A percentile compares a stretch with the other conserved stretches of the same genome.
phyloP scores from a whole-genome alignment of 2,888 invertebrate genomes.

The Tipula confusa region DNA sequence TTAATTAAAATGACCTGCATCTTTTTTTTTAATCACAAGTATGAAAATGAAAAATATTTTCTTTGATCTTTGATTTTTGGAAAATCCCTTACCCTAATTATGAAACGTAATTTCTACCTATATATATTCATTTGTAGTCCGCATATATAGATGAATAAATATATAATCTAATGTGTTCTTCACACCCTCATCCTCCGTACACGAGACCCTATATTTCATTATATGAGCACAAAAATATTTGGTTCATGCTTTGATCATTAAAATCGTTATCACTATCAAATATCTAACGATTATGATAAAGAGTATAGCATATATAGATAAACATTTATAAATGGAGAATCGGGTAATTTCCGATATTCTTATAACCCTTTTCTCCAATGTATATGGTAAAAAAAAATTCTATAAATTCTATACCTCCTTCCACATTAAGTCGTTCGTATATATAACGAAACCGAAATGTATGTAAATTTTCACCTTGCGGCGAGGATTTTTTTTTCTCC shows the following conservation, averaged over 20 bases:
- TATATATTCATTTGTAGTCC: not conserved
- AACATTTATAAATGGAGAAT: no score
- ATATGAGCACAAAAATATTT: not conserved
- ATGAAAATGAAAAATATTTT: not conserved
- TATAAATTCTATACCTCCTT: not conserved
- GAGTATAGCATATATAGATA: not conserved
- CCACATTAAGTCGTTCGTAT: not conserved
- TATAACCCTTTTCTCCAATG: not conserved
- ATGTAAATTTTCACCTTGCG: slow-evolving; percentile 13
- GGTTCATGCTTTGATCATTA: not conserved
- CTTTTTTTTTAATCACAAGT: not conserved
- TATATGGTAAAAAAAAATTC: not conserved
- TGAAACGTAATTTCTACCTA: not conserved
- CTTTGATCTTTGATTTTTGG: not conserved
- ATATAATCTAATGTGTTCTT: no score
- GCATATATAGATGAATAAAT: not conserved
- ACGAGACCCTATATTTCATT: not conserved
- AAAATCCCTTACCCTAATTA: not conserved
- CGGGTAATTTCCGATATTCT: not conserved
- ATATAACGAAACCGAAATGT: not conserved
- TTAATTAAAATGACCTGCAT: not conserved
- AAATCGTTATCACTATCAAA: not conserved
- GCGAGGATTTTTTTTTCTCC: slow-evolving; percentile 13
- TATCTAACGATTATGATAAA: slow-evolving; percentile 3
- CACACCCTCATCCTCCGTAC: not conserved